Base-by-base conservation (phyloP, 2,797 vertebrate species). In the Myripristis murdjan region DNA sequence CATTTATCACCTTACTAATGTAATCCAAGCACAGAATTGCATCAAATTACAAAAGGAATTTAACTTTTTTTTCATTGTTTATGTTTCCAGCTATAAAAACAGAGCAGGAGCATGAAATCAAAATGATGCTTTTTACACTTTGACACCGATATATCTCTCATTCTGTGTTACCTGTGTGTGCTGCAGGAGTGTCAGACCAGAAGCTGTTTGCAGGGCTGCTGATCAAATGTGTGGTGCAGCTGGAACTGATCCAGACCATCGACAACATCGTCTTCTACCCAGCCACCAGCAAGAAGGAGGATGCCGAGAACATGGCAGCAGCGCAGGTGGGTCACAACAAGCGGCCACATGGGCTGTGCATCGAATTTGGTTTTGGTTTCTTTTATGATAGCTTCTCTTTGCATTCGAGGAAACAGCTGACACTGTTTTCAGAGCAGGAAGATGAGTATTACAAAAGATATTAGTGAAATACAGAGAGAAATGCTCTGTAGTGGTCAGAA, bases 231-330 rank as follows among this genome's bases (percentile, higher is more conserved):
- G 98, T 99, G 55, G 98, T 99, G 0, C 98, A 99, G 91, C 90
- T 99, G 52, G 98, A 99, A 69, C 84, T 99, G 60, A 99, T 99
- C 85, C 98, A 99, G 89, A 98, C 98, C 68, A 96, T 99, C n/a
- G 98, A 99, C 92, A 98, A 97, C 87, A 99, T 99, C 1, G 98
- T 99, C 44, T 99, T 99, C 90, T 99, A 94, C 80, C 98, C 98
- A 3, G 91, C 97, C 8, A 99, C 97, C 2, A 99, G 98, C 91
- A 99, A 98, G 90, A 99, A 98, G 79, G 98, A 99, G 70, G 98
- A 99, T 65, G 98, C 97, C 1, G 97, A 99, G 64, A 97, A 97
- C 89, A 96, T 99, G 96, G 97, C 97, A 20, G 97, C 97, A 46
- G 97, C 97, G 65, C 97, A 99, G 96, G 98, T 98, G 18, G 16